phyloP scores from a whole-genome alignment of 2,888 invertebrate species.

The Altica lythri region DNA sequence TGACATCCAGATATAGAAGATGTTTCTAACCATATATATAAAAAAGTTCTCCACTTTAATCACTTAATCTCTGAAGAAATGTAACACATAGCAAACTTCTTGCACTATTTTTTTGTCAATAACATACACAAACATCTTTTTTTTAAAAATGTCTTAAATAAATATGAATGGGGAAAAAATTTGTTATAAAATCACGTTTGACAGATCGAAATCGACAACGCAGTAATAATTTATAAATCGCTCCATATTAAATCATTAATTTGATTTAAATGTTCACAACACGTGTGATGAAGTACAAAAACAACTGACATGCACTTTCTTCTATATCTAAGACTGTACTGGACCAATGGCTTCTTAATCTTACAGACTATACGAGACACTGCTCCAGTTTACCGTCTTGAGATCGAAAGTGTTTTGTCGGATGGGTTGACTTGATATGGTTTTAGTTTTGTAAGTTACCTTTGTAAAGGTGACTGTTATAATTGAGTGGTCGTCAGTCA shows the following conservation, averaged over 20 bases:
- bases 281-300: conserved; percentile 42
- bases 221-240: too few relatives aligned
- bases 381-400: conserved; percentile 53
- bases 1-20: too few relatives aligned
- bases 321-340: conserved; percentile 51
- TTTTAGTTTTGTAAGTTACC: conserved; percentile 50
- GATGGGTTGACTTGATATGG: conserved; percentile 53
- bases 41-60: too few relatives aligned
- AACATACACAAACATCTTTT: too few relatives aligned
- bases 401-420: conserved; percentile 56
- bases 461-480: conserved; percentile 43
- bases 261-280: conserved; percentile 20
- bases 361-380: conserved; percentile 52
- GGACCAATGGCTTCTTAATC: conserved; percentile 50
- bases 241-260: too few relatives aligned
- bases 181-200: not conserved
- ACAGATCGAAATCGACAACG: too few relatives aligned
- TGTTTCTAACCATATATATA: too few relatives aligned
- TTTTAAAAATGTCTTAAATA: too few relatives aligned
- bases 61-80: too few relatives aligned
- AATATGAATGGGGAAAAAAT: too few relatives aligned
- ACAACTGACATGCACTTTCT: conserved; percentile 47
- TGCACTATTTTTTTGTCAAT: too few relatives aligned
- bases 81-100: too few relatives aligned
- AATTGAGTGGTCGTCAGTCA: conserved; percentile 44